Percentiles rank a stretch among this genome's conserved stretches.
phyloP scores from a whole-genome alignment of 2,113 vertebrate species.

The Aegotheles bennettii region DNA sequence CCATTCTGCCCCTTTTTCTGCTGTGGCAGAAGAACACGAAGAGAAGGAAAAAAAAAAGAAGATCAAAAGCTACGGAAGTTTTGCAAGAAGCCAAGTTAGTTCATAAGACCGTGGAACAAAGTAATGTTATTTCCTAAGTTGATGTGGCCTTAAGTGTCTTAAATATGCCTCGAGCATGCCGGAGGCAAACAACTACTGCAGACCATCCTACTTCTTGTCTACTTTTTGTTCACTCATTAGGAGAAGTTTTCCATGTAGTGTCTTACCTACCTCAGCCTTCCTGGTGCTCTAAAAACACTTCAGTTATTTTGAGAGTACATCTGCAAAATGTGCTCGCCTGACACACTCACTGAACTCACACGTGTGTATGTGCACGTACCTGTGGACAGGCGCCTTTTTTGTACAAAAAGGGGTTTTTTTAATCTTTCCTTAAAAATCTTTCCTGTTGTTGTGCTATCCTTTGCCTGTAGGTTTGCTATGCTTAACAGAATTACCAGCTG shows the following conservation, averaged over 20 bases:
- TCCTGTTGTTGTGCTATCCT: not conserved
- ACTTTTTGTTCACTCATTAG: slow-evolving; percentile 3
- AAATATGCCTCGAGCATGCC: slow-evolving; percentile 34
- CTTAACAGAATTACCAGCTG: slow-evolving; percentile 42
- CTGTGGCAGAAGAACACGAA: slow-evolving; percentile 40
- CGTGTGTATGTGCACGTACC: rapidly evolving
- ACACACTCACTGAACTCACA: not conserved
- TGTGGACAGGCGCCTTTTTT: rapidly evolving
- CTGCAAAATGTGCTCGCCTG: not conserved
- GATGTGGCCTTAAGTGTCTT: slow-evolving; percentile 52
- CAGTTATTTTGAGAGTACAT: not conserved
- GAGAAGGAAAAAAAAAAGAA: slow-evolving; percentile 1
- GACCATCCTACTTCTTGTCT: not conserved
- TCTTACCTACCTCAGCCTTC: not conserved
- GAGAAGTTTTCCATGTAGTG: not conserved
- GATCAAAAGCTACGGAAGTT: slow-evolving; percentile 64
- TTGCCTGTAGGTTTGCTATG: slow-evolving; percentile 14
- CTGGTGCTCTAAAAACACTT: not conserved
- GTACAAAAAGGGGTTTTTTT: not conserved
- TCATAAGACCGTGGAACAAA: slow-evolving; percentile 55
- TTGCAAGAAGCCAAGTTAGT: slow-evolving; percentile 59
- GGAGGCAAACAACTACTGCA: slow-evolving; percentile 30
- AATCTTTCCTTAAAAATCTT: not conserved
- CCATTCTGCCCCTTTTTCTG: not conserved
- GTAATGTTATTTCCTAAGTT: slow-evolving; percentile 49